Conservation (phyloP, 30 jellyfish, hydroid and myxozoan species). For the Mastigias papua region DNA sequence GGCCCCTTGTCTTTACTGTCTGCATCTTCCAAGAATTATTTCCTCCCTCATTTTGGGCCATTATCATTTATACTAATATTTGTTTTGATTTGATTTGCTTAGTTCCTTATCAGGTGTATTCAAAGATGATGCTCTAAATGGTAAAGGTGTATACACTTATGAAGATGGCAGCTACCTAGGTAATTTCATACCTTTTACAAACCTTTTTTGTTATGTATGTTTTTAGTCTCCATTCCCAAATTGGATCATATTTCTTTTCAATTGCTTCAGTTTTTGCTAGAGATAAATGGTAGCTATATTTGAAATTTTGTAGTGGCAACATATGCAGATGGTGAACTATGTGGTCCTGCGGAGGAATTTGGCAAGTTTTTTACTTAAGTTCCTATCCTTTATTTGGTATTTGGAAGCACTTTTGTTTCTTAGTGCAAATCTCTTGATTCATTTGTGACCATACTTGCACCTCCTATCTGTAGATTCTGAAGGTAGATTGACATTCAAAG, state of each 20-base stretch:
- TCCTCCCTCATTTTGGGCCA: too few relatives aligned
- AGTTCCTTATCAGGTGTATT: slow-evolving; percentile 84
- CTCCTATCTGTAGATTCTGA: slow-evolving; percentile 33
- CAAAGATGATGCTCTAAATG: slow-evolving; percentile 77
- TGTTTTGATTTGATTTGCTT: too few relatives aligned
- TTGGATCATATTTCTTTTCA: too few relatives aligned
- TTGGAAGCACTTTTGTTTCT: neutral
- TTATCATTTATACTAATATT: too few relatives aligned
- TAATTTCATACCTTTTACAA: neutral
- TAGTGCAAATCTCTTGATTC: neutral
- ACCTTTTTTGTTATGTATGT: neutral
- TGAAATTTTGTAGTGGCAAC: slow-evolving; percentile 66
- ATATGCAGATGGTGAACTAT: slow-evolving; percentile 81
- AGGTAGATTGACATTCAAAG: slow-evolving; percentile 76
- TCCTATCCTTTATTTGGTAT: neutral
- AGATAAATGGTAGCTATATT: too few relatives aligned
- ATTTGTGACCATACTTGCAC: neutral
- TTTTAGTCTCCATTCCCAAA: neutral
- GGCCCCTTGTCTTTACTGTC: too few relatives aligned
- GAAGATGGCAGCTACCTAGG: slow-evolving; percentile 93
- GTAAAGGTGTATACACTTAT: slow-evolving; percentile 80
- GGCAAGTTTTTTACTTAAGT: too few relatives aligned
- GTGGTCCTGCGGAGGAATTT: slow-evolving; percentile 87
- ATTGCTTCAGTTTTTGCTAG: neutral
- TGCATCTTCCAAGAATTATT: too few relatives aligned